Base-by-base conservation (phyloP, 2,888 invertebrate genomes). In the Drosophila formosana region DNA sequence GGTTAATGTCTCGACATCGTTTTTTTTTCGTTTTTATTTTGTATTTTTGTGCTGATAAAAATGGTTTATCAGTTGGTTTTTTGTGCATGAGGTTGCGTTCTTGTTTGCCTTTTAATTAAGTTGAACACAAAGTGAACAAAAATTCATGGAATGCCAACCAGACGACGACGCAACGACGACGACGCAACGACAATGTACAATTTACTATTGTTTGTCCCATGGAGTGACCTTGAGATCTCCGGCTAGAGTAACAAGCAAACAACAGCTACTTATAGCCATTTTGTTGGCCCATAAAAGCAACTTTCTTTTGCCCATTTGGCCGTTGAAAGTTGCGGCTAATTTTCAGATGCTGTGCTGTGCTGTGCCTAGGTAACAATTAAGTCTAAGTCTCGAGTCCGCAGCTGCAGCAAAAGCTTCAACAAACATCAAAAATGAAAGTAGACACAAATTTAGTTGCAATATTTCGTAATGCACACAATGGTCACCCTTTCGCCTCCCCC, bases 101-200 rank as follows among this genome's bases (percentile, higher is more conserved):
- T 71, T 85, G 88, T 83, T 83, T 83, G 88, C 82, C 82, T 88
- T 88, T 88, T 83, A 83, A 83, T 83, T 83, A 83, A 88, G 78
- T 85, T 78, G 88, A 85, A 88, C 80, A 82, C 61, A 67, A 64
- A 61, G 67, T 32, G 47, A 50, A 51, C 46, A 66, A 66, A 68
- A 77, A 80, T 72, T 66, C 65, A 66, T 68, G 77, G 72, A 68
- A 75, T 75, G 68, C 57, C 60, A 66, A 23, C 8, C 26, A 13
- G 30, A 41, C 57, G 46, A 62, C 61, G 41, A 58, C 58, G 25
- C 34, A n/a, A 58, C 43, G 46, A 60, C 53, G n/a, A n/a, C n/a
- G 9, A 30, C 55, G 25, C 34, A n/a, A 58, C 43, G 46, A 60
- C 53, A 53, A 73, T 60, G 45, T 57, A 78, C 65, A 78, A 70